Conservation (phyloP, 1,140 invertebrate species). For the Bombus breviceps region DNA sequence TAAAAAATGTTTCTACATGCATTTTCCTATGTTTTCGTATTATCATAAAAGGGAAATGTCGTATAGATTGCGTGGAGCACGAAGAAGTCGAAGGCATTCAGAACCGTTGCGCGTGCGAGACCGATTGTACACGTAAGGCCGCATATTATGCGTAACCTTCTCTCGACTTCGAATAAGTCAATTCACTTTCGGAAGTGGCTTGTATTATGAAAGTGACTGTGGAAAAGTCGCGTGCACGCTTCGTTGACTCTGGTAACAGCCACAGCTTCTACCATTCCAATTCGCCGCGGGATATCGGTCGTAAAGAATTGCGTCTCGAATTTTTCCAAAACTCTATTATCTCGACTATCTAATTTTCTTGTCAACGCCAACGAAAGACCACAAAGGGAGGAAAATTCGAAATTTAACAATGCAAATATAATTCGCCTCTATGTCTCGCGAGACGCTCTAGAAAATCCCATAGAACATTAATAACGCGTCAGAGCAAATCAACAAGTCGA, state of each 20-base stretch:
- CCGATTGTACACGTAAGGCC: constrained; percentile 35
- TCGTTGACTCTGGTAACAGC: constrained; percentile 59
- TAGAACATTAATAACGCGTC: background rate
- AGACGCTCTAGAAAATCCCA: background rate
- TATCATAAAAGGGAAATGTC: background rate
- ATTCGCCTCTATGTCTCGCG: too few species aligned
- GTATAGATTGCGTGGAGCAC: background rate
- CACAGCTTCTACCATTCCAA: constrained; percentile 57
- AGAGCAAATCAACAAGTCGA: background rate
- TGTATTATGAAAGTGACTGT: constrained; percentile 67
- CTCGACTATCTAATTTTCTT: too few species aligned
- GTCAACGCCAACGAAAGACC: background rate
- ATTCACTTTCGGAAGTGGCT: constrained; percentile 70
- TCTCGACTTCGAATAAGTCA: constrained; percentile 57
- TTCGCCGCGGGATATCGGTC: constrained; percentile 62
- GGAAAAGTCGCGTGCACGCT: constrained; percentile 68
- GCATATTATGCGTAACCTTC: constrained; percentile 60
- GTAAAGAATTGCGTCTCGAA: constrained; percentile 35
- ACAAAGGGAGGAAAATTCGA: background rate
- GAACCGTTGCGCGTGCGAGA: constrained; percentile 1
- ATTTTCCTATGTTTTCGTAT: background rate
- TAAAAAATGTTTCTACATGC: background rate
- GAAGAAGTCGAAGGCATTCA: constrained; percentile 34
- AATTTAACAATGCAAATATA: too few species aligned
- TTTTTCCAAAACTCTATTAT: constrained; percentile 29